A percentile compares a stretch with the other conserved stretches of the same genome.
phyloP scores from a whole-genome alignment of 1,140 invertebrate genomes.

The Antheraea pernyi region DNA sequence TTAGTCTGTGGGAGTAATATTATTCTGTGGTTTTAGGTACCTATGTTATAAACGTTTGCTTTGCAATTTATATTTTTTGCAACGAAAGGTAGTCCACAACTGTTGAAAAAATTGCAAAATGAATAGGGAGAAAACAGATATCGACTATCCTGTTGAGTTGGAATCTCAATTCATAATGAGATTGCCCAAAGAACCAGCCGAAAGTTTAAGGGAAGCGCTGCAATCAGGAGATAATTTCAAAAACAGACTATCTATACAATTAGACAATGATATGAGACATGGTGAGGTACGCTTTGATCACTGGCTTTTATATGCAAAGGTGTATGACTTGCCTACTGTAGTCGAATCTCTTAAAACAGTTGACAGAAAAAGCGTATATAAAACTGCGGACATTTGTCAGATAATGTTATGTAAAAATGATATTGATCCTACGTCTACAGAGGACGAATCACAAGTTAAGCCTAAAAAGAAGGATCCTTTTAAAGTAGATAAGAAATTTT shows the following conservation, averaged over 20 bases:
- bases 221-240: constrained; percentile 89
- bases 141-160: constrained; percentile 83
- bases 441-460: constrained; percentile 91
- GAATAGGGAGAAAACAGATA: constrained; percentile 61
- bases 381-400: constrained; percentile 97
- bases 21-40: too few relatives aligned
- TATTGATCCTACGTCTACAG: constrained; percentile 86
- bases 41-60: too few relatives aligned
- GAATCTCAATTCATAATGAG: constrained; percentile 95
- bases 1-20: too few relatives aligned
- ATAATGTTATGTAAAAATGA: constrained; percentile 94
- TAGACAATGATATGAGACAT: constrained; percentile 94
- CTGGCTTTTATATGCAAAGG: constrained; percentile 91
- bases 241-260: constrained; percentile 92
- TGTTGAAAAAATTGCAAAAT: constrained; percentile 25
- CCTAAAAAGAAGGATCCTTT: constrained; percentile 94
- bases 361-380: constrained; percentile 97
- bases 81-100: not conserved
- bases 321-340: constrained; percentile 95
- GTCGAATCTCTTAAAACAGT: constrained; percentile 97
- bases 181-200: constrained; percentile 90
- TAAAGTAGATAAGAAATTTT: constrained; percentile 96
- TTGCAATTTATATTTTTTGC: too few relatives aligned
- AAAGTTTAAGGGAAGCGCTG: constrained; percentile 86
- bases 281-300: constrained; percentile 95